Evolutionary conservation across 2,888 invertebrate genomes (phyloP).

Genomic region (Polymixis flavicincta): DNA sequence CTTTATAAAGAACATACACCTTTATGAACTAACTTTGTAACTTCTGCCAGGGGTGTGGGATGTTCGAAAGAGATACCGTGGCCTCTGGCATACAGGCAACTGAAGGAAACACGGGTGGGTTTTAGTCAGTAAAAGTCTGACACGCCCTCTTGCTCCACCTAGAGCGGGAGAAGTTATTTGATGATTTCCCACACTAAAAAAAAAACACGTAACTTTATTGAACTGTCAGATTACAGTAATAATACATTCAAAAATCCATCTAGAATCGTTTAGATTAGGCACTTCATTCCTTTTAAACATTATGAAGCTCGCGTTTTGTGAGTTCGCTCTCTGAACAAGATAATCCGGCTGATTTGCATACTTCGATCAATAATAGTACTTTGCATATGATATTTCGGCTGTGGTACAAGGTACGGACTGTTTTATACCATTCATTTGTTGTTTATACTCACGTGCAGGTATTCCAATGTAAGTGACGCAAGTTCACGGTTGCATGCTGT

Average conservation of each 20-base stretch:
- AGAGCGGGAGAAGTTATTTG: no score
- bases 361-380: no score
- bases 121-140: no score
- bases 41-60: no score
- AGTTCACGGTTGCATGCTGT: conserved; percentile 37
- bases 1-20: conserved; percentile 7
- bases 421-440: conserved; percentile 40
- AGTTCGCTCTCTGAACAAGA: conserved; percentile 39
- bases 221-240: conserved; percentile 47
- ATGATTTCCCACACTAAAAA: no score
- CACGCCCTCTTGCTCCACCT: no score
- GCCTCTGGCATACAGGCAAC: no score
- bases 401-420: conserved; percentile 56
- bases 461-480: conserved; percentile 27
- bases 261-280: conserved; percentile 32
- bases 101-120: no score
- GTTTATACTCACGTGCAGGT: conserved; percentile 41
- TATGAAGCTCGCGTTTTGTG: conserved; percentile 18
- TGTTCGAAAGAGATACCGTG: no score
- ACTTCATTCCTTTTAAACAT: conserved; percentile 28
- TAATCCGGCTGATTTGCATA: conserved; percentile 60
- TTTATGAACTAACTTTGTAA: conserved; percentile 2
- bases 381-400: conserved; percentile 46
- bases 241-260: neutral
- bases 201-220: no score